Conservation (phyloP, 2,113 vertebrate genomes). For the Neotragus pygmaeus region DNA sequence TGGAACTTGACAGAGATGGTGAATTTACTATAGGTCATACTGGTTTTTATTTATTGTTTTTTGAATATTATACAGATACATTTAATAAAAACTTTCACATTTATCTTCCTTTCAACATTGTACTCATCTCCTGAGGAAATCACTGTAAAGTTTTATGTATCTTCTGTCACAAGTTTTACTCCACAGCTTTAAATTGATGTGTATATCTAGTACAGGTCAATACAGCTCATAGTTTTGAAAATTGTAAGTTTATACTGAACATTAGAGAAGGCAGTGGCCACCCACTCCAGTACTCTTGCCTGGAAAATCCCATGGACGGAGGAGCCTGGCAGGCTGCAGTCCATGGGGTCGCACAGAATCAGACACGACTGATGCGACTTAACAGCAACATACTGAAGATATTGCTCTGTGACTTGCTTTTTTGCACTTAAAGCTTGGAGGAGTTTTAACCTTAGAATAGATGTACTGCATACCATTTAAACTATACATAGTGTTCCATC, state of each 20-base stretch:
- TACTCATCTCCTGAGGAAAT: not conserved
- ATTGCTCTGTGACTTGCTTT: not conserved
- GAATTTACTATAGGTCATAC: not conserved
- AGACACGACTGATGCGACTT: too few species aligned
- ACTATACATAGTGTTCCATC: not conserved
- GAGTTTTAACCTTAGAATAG: not conserved
- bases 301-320: too few species aligned
- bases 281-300: too few species aligned
- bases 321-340: too few species aligned
- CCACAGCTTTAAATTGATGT: not conserved
- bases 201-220: not conserved
- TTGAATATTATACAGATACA: not conserved
- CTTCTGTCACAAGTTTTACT: not conserved
- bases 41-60: constrained; percentile 19
- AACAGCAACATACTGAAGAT: not conserved
- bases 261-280: too few species aligned
- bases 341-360: too few species aligned
- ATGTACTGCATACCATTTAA: not conserved
- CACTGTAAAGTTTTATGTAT: not conserved
- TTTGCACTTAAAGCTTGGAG: not conserved
- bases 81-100: not conserved
- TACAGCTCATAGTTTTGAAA: not conserved
- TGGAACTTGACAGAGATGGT: not conserved
- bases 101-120: not conserved
- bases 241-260: not conserved